phyloP scores from a whole-genome alignment of 2,888 invertebrate genomes.

The Lasioglossum pauxillum region DNA sequence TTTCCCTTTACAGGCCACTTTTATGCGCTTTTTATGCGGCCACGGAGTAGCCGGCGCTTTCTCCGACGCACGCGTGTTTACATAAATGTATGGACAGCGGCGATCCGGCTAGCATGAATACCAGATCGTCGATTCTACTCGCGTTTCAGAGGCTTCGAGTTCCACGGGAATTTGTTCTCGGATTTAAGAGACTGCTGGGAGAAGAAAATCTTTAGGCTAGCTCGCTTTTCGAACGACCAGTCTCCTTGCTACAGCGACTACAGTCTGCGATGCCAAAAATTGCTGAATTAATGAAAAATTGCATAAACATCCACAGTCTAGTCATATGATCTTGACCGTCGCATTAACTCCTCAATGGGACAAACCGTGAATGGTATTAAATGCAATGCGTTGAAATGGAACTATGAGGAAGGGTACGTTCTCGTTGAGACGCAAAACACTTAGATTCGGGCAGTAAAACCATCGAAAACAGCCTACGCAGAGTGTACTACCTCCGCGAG shows the following conservation, averaged over 20 bases:
- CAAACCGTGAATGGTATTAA: too few relatives aligned
- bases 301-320: too few relatives aligned
- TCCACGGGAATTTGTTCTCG: neutral
- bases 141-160: neutral
- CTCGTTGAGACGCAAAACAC: too few relatives aligned
- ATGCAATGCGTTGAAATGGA: too few relatives aligned
- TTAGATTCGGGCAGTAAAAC: too few relatives aligned
- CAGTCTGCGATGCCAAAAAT: too few relatives aligned
- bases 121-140: conserved; percentile 7
- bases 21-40: conserved; percentile 75
- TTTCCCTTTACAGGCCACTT: conserved; percentile 74
- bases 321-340: too few relatives aligned
- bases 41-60: conserved; percentile 52
- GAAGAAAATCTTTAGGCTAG: neutral
- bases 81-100: conserved; percentile 39
- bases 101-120: conserved; percentile 18
- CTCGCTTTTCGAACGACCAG: neutral
- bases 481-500: neutral
- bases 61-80: conserved; percentile 30
- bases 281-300: too few relatives aligned
- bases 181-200: neutral
- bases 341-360: too few relatives aligned
- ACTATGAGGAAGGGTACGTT: too few relatives aligned
- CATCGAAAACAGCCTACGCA: too few relatives aligned
- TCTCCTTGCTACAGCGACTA: too few relatives aligned